Base-by-base conservation (phyloP, 1,140 invertebrate species). In the Microplitis mediator region DNA sequence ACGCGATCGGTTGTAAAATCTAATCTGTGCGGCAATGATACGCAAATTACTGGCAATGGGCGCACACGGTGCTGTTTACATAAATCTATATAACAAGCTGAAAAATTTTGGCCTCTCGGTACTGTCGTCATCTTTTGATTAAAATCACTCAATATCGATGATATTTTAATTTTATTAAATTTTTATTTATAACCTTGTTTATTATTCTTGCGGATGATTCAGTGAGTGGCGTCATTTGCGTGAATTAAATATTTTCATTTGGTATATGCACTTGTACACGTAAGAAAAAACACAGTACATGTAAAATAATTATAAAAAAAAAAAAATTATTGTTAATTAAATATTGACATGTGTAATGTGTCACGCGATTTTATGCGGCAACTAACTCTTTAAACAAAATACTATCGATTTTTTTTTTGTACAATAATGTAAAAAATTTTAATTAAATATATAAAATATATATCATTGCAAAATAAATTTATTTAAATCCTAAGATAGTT, bases 1-100 rank as follows among this genome's bases (percentile, higher is more conserved):
- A 93, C 88, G 31, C 91, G 88, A 79, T 93, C 92, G 31, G 90
- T 90, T 36, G 88, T 89, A 75, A 92, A 91, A 72, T 92, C 91
- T 64, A 93, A 23, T n/a, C 72, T 81, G 31, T 84, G 77, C 0
- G 86, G 86, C 32, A 87, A 35, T 0, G 78, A 82, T 0, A 86
- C 81, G 51, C 85, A 86, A 60, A 87, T 85, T 8, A 87, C 76
- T 1, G 85, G 85, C 23, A 87, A 52, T 0, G 86, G 86, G 34
- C 84, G 76, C 3, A 83, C 50, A 8, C 76, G 75, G 36, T 83
- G 78, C 35, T 85, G 79, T 67, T 78, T 81, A 72, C 86, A 87
- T 2, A 86, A 75, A n/a, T 87, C 84, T 75, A 86, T 79, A 77
- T 87, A 87, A 51, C 78, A 81, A 0, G 70, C 78, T 14, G 85